Conservation (phyloP, 2,113 vertebrate genomes). For the Galbula dea region DNA sequence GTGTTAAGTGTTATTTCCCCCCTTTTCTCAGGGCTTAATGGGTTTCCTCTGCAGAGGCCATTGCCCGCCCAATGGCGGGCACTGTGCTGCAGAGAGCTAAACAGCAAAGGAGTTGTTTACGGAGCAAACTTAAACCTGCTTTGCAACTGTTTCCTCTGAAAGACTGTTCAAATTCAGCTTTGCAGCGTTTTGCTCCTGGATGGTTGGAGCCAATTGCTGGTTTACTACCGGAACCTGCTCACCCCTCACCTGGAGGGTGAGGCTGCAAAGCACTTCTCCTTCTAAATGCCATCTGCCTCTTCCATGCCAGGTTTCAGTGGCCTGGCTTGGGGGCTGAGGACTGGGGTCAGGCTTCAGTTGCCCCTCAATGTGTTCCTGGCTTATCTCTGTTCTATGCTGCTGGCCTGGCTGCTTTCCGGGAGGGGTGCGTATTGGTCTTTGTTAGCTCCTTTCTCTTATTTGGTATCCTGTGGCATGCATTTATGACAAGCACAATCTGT, state of each 20-base stretch:
- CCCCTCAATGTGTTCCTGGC: not conserved
- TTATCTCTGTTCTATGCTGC: not conserved
- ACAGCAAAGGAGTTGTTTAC: not conserved
- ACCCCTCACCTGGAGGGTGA: not conserved
- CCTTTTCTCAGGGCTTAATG: not conserved
- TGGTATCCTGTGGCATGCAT: not conserved
- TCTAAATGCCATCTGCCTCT: not conserved
- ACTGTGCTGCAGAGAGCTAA: not conserved
- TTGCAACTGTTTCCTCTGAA: not conserved
- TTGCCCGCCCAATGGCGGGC: not conserved
- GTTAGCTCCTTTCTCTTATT: slow-evolving; percentile 2
- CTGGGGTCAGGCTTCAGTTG: not conserved
- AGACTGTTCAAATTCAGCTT: not conserved
- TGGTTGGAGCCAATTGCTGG: not conserved
- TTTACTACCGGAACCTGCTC: not conserved
- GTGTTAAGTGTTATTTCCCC: not conserved
- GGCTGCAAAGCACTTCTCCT: not conserved
- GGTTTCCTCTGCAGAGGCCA: not conserved
- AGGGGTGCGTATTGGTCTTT: not conserved
- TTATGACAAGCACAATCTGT: not conserved
- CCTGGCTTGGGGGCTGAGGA: not conserved
- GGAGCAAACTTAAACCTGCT: slow-evolving; percentile 22
- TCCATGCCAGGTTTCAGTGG: not conserved
- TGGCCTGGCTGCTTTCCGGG: not conserved
- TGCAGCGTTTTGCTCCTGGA: not conserved